A percentile compares a stretch with the other conserved stretches of the same genome.
These are phyloP conservation scores for Drosophila sordidula DNA, from an alignment of 2,888 invertebrate species.

Conservation along the genomic window DNA sequence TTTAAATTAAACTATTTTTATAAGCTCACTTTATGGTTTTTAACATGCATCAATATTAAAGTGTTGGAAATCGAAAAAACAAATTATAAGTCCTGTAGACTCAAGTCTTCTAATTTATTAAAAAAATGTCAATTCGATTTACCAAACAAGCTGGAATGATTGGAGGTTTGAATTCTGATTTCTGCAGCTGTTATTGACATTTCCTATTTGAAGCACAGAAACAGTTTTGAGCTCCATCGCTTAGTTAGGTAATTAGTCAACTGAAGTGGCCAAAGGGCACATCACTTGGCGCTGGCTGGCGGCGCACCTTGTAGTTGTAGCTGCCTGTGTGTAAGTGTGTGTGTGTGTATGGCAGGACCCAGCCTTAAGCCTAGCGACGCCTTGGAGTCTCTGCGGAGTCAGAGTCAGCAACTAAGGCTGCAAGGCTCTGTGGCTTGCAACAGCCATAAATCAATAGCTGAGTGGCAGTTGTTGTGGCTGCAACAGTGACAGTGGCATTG, in stretches of 20 bases:
- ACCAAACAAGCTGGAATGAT: too few species aligned
- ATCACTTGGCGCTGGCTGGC: conserved; percentile 58
- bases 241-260: conserved; percentile 68
- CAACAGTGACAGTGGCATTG: conserved; percentile 24
- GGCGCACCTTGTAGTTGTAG: conserved; percentile 57
- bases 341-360: conserved; percentile 44
- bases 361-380: conserved; percentile 50
- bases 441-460: conserved; percentile 20
- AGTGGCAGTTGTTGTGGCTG: conserved; percentile 1
- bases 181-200: background rate
- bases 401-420: background rate
- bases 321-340: conserved; percentile 13
- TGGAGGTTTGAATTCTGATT: too few species aligned
- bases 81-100: too few species aligned
- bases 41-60: too few species aligned
- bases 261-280: conserved; percentile 66
- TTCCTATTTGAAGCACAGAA: background rate
- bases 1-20: too few species aligned
- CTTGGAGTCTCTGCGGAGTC: conserved; percentile 63
- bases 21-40: too few species aligned
- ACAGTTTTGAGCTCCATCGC: conserved; percentile 16
- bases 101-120: too few species aligned
- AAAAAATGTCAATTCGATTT: too few species aligned
- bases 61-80: too few species aligned
- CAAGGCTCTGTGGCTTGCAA: conserved; percentile 8